A percentile compares a stretch with the other conserved stretches of the same genome.
Conservation (phyloP, 2,797 vertebrate species). For the Tympanoctomys barrerae region DNA sequence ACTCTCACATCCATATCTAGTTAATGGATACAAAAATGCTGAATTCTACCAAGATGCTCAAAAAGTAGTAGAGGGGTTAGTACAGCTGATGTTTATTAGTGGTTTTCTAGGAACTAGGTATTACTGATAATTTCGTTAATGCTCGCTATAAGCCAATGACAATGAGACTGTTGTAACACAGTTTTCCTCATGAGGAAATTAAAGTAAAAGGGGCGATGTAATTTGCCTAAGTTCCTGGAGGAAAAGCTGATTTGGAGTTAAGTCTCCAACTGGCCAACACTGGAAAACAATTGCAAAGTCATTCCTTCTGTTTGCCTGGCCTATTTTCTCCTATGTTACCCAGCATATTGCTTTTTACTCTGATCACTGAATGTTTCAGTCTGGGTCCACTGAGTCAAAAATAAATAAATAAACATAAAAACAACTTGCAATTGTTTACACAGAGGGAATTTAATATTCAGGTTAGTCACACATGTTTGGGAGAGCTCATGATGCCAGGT, state of each 20-base stretch:
- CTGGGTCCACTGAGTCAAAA: background rate
- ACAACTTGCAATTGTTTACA: background rate
- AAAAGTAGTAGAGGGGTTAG: background rate
- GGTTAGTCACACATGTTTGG: background rate
- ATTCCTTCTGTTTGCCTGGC: background rate
- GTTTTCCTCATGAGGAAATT: background rate
- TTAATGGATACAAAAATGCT: background rate
- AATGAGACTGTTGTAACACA: background rate
- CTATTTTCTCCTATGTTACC: background rate
- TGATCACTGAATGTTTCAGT: background rate
- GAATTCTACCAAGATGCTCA: background rate
- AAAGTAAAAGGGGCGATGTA: background rate
- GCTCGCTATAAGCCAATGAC: background rate
- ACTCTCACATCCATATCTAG: background rate
- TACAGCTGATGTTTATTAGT: background rate
- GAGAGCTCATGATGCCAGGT: background rate
- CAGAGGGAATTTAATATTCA: background rate
- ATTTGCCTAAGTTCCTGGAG: background rate
- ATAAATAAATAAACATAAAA: background rate
- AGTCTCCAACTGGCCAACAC: background rate
- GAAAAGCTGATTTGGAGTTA: background rate
- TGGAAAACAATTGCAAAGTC: background rate
- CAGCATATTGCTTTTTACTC: background rate
- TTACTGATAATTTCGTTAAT: conserved; percentile 41
- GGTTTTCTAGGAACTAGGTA: background rate